Conservation (phyloP, 2,888 invertebrate genomes). For the Kuschelorhynchus macadamiae region DNA sequence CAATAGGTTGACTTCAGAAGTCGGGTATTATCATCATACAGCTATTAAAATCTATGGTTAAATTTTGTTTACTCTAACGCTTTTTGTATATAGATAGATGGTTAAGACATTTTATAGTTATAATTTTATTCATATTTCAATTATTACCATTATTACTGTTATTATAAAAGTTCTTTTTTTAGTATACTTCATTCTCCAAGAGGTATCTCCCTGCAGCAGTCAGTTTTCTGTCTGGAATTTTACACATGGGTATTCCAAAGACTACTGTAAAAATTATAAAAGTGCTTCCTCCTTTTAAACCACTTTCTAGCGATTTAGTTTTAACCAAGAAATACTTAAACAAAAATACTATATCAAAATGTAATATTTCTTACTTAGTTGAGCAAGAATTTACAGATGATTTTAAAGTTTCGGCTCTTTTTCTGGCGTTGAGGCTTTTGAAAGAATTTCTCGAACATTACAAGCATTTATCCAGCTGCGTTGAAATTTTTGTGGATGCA, state of each 20-base stretch:
- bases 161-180: constrained; percentile 60
- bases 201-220: constrained; percentile 85
- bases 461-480: constrained; percentile 62
- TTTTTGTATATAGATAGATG: no score
- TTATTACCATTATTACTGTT: no score
- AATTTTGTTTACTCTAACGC: no score
- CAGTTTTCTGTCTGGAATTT: constrained; percentile 83
- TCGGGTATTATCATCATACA: background rate
- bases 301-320: constrained; percentile 69
- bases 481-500: constrained; percentile 72
- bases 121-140: background rate
- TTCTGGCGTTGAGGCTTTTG: constrained; percentile 72
- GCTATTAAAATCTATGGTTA: no score
- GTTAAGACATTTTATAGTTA: no score
- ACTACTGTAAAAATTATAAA: constrained; percentile 73
- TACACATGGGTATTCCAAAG: constrained; percentile 80
- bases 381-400: constrained; percentile 71
- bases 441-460: constrained; percentile 74
- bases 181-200: constrained; percentile 85
- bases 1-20: no score
- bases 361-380: constrained; percentile 74
- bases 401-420: constrained; percentile 77
- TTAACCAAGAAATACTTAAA: constrained; percentile 69
- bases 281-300: constrained; percentile 79
- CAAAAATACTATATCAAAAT: constrained; percentile 63